Percentiles rank a stretch among this genome's conserved stretches.
phyloP scores from a whole-genome alignment of 2,113 vertebrate genomes.

The Naja naja region DNA sequence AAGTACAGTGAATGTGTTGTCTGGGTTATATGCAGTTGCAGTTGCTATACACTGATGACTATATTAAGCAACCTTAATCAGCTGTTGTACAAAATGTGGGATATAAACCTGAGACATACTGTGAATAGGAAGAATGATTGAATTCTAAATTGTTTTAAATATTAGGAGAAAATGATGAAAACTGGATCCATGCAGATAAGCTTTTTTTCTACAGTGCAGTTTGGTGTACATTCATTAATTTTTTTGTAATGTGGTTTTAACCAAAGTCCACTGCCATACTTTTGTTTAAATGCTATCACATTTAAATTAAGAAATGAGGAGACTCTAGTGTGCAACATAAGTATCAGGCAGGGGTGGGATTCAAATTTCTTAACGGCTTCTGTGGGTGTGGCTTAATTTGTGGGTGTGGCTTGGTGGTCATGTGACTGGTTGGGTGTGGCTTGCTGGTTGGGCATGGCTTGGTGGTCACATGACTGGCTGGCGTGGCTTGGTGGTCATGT shows the following conservation, averaged over 20 bases:
- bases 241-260: constrained; percentile 27
- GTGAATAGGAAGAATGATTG: constrained; percentile 30
- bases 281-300: constrained; percentile 33
- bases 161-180: not conserved
- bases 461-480: no score
- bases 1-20: constrained; percentile 43
- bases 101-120: not conserved
- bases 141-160: not conserved
- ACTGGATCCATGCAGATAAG: not conserved
- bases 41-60: constrained; percentile 18
- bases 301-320: constrained; percentile 14
- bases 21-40: constrained; percentile 2
- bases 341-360: not conserved
- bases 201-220: not conserved
- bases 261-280: constrained; percentile 28
- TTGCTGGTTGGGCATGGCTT: no score
- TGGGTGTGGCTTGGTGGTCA: no score
- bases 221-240: constrained; percentile 30
- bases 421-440: no score
- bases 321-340: not conserved
- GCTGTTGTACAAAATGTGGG: constrained; percentile 21
- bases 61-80: not conserved
- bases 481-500: no score
- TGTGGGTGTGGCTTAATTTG: no score
- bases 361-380: no score